Evolutionary conservation across 53 echinoderm and acorn worm genomes (phyloP).

Genomic region (Pentamera pediparva): DNA sequence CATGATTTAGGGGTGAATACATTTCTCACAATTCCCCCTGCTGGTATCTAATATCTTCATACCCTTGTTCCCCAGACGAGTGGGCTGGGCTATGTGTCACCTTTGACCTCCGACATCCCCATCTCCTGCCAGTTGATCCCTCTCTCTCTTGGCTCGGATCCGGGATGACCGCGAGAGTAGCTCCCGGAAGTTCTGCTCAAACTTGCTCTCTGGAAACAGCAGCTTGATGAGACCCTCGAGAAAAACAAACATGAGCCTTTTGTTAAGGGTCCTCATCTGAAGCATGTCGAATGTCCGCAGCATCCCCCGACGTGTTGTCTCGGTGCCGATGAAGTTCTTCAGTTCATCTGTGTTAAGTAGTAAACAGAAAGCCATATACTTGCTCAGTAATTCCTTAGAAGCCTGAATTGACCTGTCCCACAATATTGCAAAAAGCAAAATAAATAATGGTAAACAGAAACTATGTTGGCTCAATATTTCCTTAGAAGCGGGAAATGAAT

Average conservation of each 20-base stretch:
- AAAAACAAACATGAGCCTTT: slow-evolving; percentile 83
- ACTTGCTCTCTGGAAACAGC: slow-evolving; percentile 77
- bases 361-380: too few relatives aligned
- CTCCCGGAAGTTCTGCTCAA: slow-evolving; percentile 72
- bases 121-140: slow-evolving; percentile 3
- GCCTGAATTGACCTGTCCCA: too few relatives aligned
- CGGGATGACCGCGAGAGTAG: slow-evolving; percentile 87
- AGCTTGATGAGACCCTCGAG: slow-evolving; percentile 71
- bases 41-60: too few relatives aligned
- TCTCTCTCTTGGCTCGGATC: slow-evolving; percentile 72
- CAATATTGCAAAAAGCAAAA: too few relatives aligned
- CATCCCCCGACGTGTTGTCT: slow-evolving; percentile 88
- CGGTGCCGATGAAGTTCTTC: slow-evolving; percentile 94
- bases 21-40: too few relatives aligned
- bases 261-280: slow-evolving; percentile 81
- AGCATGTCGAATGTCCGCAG: slow-evolving; percentile 88
- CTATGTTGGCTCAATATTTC: too few relatives aligned
- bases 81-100: too few relatives aligned
- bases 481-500: too few relatives aligned
- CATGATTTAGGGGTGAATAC: too few relatives aligned
- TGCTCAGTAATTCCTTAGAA: too few relatives aligned
- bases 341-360: slow-evolving; percentile 59
- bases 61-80: too few relatives aligned
- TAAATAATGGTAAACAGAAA: too few relatives aligned
- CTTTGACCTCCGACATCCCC: background rate